These are phyloP conservation scores for Oreochromis grahami DNA, from an alignment of 2,797 vertebrate species.

Conservation along the genomic window DNA sequence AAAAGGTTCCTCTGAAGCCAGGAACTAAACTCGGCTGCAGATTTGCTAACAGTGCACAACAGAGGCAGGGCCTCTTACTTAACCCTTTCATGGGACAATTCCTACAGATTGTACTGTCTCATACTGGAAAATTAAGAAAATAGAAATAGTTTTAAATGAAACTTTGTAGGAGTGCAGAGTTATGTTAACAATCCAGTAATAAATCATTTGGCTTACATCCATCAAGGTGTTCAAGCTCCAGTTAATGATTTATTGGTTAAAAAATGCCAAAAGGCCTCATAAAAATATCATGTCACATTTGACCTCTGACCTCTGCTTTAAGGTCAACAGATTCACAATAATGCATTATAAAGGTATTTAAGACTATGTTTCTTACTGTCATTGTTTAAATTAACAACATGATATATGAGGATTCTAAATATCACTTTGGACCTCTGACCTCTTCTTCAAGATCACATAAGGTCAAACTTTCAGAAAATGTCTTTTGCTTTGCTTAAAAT, in stretches of 20 bases:
- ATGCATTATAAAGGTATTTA: neutral
- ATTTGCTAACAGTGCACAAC: neutral
- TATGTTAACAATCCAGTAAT: neutral
- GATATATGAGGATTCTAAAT: neutral
- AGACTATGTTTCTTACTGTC: neutral
- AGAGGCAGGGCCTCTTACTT: neutral
- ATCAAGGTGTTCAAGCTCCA: neutral
- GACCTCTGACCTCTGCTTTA: neutral
- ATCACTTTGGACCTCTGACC: neutral
- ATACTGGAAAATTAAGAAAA: neutral
- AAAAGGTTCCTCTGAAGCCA: neutral
- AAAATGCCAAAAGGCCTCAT: neutral
- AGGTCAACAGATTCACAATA: neutral
- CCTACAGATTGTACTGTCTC: neutral
- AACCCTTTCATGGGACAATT: constrained; percentile 4
- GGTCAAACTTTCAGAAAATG: neutral
- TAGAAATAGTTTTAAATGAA: neutral
- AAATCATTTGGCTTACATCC: neutral
- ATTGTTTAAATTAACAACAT: neutral
- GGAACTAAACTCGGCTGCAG: neutral
- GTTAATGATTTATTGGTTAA: neutral
- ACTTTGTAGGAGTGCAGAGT: neutral
- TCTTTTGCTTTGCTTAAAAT: neutral
- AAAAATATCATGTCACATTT: neutral
- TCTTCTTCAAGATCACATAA: neutral